Evolutionary conservation across 2,797 vertebrate species (phyloP).

Genomic region (Anomalospiza imberbis): DNA sequence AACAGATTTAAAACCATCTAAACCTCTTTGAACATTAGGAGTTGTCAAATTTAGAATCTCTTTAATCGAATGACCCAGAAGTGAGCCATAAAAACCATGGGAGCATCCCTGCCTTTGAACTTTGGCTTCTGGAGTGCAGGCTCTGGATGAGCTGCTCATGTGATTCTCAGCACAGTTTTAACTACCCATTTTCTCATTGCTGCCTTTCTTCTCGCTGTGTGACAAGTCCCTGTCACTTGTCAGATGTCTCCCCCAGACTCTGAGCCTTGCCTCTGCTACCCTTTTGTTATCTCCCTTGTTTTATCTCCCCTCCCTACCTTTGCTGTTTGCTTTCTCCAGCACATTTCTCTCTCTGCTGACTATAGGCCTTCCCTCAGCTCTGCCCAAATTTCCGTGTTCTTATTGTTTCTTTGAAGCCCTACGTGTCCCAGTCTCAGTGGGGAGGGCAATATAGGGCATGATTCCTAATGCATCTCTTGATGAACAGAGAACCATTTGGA

Average conservation of each 20-base stretch:
- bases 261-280: not conserved
- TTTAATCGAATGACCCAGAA: conserved; percentile 17
- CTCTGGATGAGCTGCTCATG: not conserved
- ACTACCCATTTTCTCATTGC: not conserved
- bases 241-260: not conserved
- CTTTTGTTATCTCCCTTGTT: not conserved
- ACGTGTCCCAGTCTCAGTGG: not conserved
- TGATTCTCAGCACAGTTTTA: not conserved
- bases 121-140: not conserved
- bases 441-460: not conserved
- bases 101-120: conserved; percentile 18
- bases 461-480: not conserved
- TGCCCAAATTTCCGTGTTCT: not conserved
- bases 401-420: not conserved
- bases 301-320: not conserved
- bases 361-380: not conserved
- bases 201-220: not conserved
- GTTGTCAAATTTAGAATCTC: not conserved
- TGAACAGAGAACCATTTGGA: not conserved
- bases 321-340: not conserved
- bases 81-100: conserved; percentile 18
- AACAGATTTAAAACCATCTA: not conserved
- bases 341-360: not conserved
- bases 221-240: not conserved
- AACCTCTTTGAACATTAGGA: conserved; percentile 8